Base-by-base conservation (phyloP, 2,888 invertebrate species). In the Ischnus inquisitorius region DNA sequence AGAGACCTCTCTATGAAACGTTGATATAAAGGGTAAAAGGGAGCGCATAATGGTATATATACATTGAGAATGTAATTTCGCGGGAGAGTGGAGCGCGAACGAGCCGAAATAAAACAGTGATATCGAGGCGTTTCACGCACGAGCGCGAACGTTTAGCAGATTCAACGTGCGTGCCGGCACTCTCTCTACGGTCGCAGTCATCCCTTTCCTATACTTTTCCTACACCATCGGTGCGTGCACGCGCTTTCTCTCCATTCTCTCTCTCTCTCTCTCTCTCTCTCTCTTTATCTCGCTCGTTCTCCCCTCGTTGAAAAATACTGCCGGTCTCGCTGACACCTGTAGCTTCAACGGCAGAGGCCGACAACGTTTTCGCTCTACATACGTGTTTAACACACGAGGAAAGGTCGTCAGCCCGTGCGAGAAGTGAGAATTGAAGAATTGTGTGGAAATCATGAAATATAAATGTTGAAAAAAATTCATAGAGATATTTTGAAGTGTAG, bases 51-150 rank as follows among this genome's bases (percentile, higher is more conserved):
- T 48, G 78, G 34, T 64, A 34, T 67, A 78, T 79, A 82, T 71
- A 74, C 82, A 83, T 69, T 60, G 79, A 88, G 90, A 88, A 90
- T 85, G 83, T 85, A 86, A 87, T 87, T 88, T 85, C 75, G 76
- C 80, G 79, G 80, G 79, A 84, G 84, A 86, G 83, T 79, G 83
- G 88, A 88, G 87, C 88, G 91, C 83, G 85, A 92, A 91, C 91
- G 90, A 90, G 90, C 88, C 89, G 91, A 92, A 93, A 93, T 93
- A 92, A 93, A 92, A 93, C 92, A 91, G 93, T 92, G 92, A 93
- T 93, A 93, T 93, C 93, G 91, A 92, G 91, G 92, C 93, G 93
- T 93, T 93, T 93, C 93, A 93, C 93, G 93, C 93, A 93, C 93
- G 93, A 93, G 92, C 90, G 92, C 88, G 89, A 93, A 88, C 93